Base-by-base conservation (phyloP, 2,888 invertebrate genomes). In the Chydorus sphaericus region DNA sequence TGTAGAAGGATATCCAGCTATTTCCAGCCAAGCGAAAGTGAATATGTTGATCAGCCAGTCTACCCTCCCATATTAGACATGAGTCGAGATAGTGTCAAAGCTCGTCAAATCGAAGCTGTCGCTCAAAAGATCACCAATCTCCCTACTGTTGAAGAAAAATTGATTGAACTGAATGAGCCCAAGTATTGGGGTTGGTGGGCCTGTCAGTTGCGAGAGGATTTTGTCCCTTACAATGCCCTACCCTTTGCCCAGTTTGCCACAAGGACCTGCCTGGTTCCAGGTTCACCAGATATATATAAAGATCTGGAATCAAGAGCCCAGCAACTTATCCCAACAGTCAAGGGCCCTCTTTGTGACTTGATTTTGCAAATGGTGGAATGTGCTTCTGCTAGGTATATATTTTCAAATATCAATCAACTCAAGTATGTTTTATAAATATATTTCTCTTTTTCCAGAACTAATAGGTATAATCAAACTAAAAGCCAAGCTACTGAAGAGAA, bases 81-180 rank as follows among this genome's bases (percentile, higher is more conserved):
- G 7, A 78, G 80, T 0, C 68, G 65, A 11, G 66, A 72, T 62
- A 78, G 74, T 7, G 72, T 65, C 58, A 71, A 71, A 57, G 67
- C 70, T 62, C 73, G 79, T 44, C 66, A 71, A 57, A 68, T 72
- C 1, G 66, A 75, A 60, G 61, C 26, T 20, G 23, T 48, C 10
- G 55, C 48, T n/a, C 28, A 55, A 16, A n/a, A 55, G 23, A 48
- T 55, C 28, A 48, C 37, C 3, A 29, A 37, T 16, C 23, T 55
- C 31, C 31, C 33, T 1, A 49, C 55, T 2, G 55, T 55, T 3
- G 90, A 91, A 71, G 87, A 88, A 67, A 91, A 91, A 66, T 75
- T 86, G 63, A 79, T 87, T 54, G 85, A 83, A 62, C 65, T 89
- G 26, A 89, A 89, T 67, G 82, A 88, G 79, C 85, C 85, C 51